Conservation (phyloP, 2,888 invertebrate species). For the Caradrina kadenii region DNA sequence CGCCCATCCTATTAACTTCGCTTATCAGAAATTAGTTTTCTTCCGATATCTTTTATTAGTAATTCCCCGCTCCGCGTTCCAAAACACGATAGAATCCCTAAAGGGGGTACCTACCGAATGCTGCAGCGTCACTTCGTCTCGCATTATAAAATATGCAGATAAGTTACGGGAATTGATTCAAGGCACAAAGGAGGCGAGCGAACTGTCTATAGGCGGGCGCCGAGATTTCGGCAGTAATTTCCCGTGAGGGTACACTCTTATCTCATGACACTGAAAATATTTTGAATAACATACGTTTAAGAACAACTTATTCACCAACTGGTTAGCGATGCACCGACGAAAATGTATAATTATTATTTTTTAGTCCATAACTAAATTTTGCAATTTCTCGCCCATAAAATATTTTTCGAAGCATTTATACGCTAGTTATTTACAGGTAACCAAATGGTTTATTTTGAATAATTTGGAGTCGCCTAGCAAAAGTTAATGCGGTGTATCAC, state of each 20-base stretch:
- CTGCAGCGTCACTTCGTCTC: slow-evolving; percentile 83
- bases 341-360: slow-evolving; percentile 15
- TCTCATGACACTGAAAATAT: slow-evolving; percentile 85
- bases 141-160: slow-evolving; percentile 90
- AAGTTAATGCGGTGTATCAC: slow-evolving; percentile 31
- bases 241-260: slow-evolving; percentile 86
- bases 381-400: slow-evolving; percentile 6
- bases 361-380: background rate
- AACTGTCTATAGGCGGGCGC: slow-evolving; percentile 84
- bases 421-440: background rate
- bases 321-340: slow-evolving; percentile 4
- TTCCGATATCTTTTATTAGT: slow-evolving; percentile 65
- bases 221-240: slow-evolving; percentile 89
- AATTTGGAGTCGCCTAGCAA: slow-evolving; percentile 28
- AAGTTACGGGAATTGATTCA: slow-evolving; percentile 90
- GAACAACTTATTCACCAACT: slow-evolving; percentile 31
- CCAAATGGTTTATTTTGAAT: slow-evolving; percentile 15
- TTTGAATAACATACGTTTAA: slow-evolving; percentile 74
- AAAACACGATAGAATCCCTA: slow-evolving; percentile 75
- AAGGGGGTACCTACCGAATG: slow-evolving; percentile 75
- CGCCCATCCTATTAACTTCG: slow-evolving; percentile 33
- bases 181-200: slow-evolving; percentile 85
- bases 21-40: slow-evolving; percentile 62
- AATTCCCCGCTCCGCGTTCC: slow-evolving; percentile 59
- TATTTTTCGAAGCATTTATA: background rate